Evolutionary conservation across 2,113 vertebrate species (phyloP), one percentile per base, ranked within the genome.

Genomic region (Chlorodrepanis virens): DNA sequence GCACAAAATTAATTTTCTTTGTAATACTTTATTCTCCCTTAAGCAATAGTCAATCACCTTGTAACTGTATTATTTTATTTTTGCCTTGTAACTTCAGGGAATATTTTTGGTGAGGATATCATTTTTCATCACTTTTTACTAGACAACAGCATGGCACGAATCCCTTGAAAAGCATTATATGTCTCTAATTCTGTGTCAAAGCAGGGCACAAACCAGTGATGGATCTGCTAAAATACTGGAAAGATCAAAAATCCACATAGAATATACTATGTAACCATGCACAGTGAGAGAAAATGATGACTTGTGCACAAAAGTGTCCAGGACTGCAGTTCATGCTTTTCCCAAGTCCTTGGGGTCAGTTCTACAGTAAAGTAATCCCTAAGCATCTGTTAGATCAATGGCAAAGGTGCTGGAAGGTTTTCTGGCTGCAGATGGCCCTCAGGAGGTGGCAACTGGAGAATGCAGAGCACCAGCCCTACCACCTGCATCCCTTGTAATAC

Each of bases 1-100:
- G n/a, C 74, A 89, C 57, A 82, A 93, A 96, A 83, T 83, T 87
- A 82, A 91, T 92, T 84, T 69, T 82, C 25, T 77, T 91, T 79
- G 14, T 65, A 83, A 83, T 93, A 80, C 37, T 61, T 87, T 57
- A 69, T 50, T 94, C 69, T 91, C 78, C 84, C 53, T 76, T 76
- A 82, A 93, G 84, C 57, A 85, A 56, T 39, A 83, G 91, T 89
- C 74, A 76, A 4, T 96, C 70, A 65, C 61, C 68, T 69, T n/a
- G 9, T 68, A 92, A 72, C 37, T 15, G 40, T 68, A 84, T 89
- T 72, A 35, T 53, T 87, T 89, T 68, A 69, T 40, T 85, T 95
- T 96, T 88, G 81, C 50, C 59, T 50, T 72, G 11, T 76, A 91
- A 85, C 53, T 91, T 85, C 44, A 39, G 77, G 91, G 69, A 80